A percentile compares a stretch with the other conserved stretches of the same genome.
phyloP scores from a whole-genome alignment of 2,113 vertebrate species.

The Oncorhynchus kisutch region DNA sequence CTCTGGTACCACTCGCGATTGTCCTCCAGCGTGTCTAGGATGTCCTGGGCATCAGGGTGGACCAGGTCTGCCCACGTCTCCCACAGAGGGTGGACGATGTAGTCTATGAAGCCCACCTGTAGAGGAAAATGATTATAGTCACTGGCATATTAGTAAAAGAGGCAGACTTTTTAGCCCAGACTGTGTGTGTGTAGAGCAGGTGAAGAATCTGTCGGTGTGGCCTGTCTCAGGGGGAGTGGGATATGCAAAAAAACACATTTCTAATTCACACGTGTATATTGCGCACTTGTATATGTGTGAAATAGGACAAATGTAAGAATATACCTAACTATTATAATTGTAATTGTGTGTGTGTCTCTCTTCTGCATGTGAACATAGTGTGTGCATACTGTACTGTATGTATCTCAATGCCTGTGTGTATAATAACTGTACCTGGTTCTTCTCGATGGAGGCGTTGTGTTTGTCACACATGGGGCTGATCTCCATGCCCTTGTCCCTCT shows the following conservation, averaged over 20 bases:
- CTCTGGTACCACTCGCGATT: conserved; percentile 95
- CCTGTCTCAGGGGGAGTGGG: too few species aligned
- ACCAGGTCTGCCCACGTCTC: conserved; percentile 92
- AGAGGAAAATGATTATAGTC: neutral
- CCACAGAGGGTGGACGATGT: conserved; percentile 91
- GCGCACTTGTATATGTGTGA: too few species aligned
- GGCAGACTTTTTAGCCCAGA: neutral
- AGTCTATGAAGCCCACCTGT: conserved; percentile 93
- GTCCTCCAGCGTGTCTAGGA: conserved; percentile 90
- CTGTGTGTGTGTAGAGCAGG: neutral
- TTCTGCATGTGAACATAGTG: neutral
- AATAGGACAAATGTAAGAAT: too few species aligned
- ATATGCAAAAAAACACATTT: too few species aligned
- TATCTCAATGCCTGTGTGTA: too few species aligned
- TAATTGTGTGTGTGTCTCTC: too few species aligned
- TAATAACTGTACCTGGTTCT: conserved; percentile 80
- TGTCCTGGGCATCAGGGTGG: conserved; percentile 88
- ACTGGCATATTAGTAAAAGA: neutral
- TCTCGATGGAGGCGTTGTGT: conserved; percentile 88
- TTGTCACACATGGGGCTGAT: conserved; percentile 96
- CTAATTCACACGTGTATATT: too few species aligned
- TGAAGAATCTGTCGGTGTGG: too few species aligned
- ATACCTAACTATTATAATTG: too few species aligned
- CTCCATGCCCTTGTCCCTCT: conserved; percentile 88
- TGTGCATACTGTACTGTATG: too few species aligned